Percentiles rank a stretch among this genome's conserved stretches.
These are phyloP conservation scores for Cistogaster globosa DNA, from an alignment of 2,888 invertebrate species.

Conservation along the genomic window DNA sequence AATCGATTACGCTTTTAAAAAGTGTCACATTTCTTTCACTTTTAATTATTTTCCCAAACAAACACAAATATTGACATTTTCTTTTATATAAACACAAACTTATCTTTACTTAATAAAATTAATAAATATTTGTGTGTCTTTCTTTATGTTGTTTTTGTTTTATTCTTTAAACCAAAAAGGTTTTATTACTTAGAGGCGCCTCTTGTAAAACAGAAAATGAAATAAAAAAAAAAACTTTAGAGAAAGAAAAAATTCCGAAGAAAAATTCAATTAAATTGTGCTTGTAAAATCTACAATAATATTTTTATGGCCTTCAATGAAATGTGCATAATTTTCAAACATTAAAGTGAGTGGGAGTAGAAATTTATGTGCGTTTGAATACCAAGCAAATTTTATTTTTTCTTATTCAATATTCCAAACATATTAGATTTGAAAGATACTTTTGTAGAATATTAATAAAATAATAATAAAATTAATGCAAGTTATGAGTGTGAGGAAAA, in stretches of 20 bases:
- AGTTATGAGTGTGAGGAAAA: constrained; percentile 2
- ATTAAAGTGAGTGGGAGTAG: constrained; percentile 51
- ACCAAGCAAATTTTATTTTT: constrained; percentile 46
- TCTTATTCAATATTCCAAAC: constrained; percentile 61
- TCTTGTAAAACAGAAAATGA: constrained; percentile 38
- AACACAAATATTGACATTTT: neutral
- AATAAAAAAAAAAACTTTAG: constrained; percentile 11
- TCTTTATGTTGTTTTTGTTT: neutral
- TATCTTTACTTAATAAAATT: neutral
- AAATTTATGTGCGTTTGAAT: constrained; percentile 25
- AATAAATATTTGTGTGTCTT: constrained; percentile 20
- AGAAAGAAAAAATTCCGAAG: constrained; percentile 10
- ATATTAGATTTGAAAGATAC: constrained; percentile 49
- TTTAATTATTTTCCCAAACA: constrained; percentile 1
- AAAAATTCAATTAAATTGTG: constrained; percentile 52
- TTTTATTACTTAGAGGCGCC: constrained; percentile 66
- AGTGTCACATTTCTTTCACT: neutral
- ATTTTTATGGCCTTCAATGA: constrained; percentile 64
- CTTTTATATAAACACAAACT: constrained; percentile 20
- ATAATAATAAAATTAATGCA: neutral
- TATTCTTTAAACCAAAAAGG: constrained; percentile 25
- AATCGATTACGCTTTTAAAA: too few relatives aligned
- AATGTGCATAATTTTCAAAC: constrained; percentile 58
- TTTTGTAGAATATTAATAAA: constrained; percentile 48
- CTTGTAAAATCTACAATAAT: constrained; percentile 56